phyloP scores from a whole-genome alignment of 1,140 invertebrate genomes.

The Nebria ingens region DNA sequence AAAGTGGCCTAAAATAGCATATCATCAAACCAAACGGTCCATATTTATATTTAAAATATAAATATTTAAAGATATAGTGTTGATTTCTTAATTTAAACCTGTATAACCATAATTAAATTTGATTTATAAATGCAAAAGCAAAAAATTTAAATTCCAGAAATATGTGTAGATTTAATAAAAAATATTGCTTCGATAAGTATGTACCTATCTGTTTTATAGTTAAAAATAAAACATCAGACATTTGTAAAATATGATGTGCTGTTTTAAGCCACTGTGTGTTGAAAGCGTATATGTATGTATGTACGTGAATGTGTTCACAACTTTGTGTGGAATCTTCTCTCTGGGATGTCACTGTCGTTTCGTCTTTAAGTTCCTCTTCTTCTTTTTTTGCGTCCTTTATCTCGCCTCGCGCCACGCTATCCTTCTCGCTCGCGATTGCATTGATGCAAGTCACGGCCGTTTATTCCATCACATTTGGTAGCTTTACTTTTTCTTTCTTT shows the following conservation, averaged over 20 bases:
- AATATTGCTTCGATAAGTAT: too few species aligned
- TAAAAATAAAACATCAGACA: neutral
- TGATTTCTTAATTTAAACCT: too few species aligned
- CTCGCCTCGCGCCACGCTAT: slow-evolving; percentile 7
- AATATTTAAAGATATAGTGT: too few species aligned
- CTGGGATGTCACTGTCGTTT: slow-evolving; percentile 1
- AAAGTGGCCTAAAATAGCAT: too few species aligned
- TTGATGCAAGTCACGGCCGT: neutral
- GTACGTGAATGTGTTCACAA: neutral
- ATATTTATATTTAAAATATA: too few species aligned
- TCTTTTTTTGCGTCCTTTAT: neutral
- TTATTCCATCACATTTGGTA: slow-evolving; percentile 5
- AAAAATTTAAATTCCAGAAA: too few species aligned
- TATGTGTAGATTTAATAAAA: too few species aligned
- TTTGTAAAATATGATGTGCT: neutral
- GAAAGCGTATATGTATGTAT: neutral
- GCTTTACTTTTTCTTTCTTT: too few species aligned
- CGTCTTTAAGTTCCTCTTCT: neutral
- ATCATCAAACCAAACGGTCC: too few species aligned
- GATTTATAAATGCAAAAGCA: too few species aligned
- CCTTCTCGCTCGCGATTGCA: slow-evolving; percentile 17
- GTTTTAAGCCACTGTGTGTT: neutral
- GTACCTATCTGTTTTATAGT: neutral
- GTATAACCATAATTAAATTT: too few species aligned
- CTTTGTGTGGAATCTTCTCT: neutral